phyloP scores from a whole-genome alignment of 2,113 vertebrate species.

The Falco punctatus region DNA sequence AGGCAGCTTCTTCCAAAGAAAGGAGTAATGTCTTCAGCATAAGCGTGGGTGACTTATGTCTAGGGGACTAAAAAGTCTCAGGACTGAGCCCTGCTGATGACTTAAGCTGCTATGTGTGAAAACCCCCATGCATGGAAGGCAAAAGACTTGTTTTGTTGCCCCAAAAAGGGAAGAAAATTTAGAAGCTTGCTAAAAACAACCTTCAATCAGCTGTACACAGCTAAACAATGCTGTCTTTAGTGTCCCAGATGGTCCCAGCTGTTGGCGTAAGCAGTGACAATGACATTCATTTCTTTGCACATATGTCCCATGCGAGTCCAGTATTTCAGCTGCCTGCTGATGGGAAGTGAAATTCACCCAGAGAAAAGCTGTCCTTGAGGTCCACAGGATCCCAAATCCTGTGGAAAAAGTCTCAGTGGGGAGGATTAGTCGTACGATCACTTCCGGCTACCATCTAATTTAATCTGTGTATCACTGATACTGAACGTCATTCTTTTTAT shows the following conservation, averaged over 20 bases:
- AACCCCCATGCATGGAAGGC: neutral
- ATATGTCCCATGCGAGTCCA: neutral
- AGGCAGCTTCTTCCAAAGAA: slow-evolving; percentile 2
- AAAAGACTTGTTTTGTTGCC: neutral
- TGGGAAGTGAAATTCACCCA: neutral
- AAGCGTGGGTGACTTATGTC: neutral
- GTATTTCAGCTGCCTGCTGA: slow-evolving; percentile 35
- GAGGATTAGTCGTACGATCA: slow-evolving; percentile 1
- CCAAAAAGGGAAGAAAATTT: slow-evolving; percentile 33
- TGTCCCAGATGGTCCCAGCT: slow-evolving; percentile 36
- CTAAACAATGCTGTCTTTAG: slow-evolving; percentile 14
- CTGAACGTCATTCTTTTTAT: slow-evolving; percentile 22
- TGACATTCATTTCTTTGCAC: slow-evolving; percentile 31
- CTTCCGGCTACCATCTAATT: slow-evolving; percentile 41
- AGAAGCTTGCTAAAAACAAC: slow-evolving; percentile 30
- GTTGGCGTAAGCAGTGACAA: slow-evolving; percentile 29
- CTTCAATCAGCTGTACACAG: neutral
- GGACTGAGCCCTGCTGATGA: neutral
- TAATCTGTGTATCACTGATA: slow-evolving; percentile 36
- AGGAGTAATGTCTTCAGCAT: neutral
- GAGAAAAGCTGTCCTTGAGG: slow-evolving; percentile 24
- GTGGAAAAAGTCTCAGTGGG: neutral
- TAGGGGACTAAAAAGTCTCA: neutral
- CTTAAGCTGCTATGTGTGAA: neutral
- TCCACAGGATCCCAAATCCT: neutral